Conservation (phyloP, 35 echinoderm and acorn worm genomes). For the Acanthaster planci region DNA sequence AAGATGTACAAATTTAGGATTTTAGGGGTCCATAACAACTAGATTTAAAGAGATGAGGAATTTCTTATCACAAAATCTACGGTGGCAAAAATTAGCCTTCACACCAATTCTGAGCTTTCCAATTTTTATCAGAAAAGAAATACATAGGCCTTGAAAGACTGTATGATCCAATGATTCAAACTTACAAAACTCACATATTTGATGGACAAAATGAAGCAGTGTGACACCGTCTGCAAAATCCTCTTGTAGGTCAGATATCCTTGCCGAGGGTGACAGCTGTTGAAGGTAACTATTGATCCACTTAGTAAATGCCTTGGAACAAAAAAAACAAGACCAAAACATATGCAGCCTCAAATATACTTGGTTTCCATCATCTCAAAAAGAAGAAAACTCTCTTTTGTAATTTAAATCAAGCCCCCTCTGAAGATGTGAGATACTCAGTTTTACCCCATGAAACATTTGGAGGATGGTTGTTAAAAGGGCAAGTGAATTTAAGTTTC, state of each 20-base stretch:
- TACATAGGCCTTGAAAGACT: no score
- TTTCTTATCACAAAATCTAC: no score
- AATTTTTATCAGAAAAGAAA: no score
- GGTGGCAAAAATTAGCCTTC: no score
- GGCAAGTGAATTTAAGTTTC: neutral
- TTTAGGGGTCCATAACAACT: no score
- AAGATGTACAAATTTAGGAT: no score
- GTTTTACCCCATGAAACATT: neutral
- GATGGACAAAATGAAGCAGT: neutral
- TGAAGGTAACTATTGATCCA: conserved; percentile 6
- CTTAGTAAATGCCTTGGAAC: neutral
- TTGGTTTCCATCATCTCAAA: neutral
- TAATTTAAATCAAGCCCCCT: neutral
- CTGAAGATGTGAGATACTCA: neutral
- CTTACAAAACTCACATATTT: neutral
- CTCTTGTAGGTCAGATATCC: neutral
- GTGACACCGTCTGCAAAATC: neutral
- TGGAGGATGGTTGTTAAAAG: neutral
- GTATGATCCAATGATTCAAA: no score
- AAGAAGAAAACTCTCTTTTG: neutral
- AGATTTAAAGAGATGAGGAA: no score
- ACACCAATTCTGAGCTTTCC: no score
- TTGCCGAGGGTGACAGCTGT: neutral
- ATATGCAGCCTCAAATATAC: neutral
- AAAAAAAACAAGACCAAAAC: neutral